These are phyloP conservation scores for Drosophila birchii DNA, from an alignment of 2,888 invertebrate species.

Conservation along the genomic window DNA sequence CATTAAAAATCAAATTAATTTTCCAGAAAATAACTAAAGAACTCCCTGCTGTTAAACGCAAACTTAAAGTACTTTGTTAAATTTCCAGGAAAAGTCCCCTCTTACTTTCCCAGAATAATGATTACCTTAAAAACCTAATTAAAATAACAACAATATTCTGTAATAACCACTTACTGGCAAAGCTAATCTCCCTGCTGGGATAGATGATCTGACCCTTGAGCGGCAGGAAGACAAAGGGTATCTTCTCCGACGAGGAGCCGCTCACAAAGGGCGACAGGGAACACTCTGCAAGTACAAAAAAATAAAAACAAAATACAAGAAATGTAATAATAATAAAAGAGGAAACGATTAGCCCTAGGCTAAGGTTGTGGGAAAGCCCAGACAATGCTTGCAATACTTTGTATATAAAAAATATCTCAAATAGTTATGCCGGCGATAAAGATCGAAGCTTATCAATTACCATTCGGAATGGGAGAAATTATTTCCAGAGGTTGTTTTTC, in stretches of 20 bases:
- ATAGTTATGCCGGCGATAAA: slow-evolving; percentile 52
- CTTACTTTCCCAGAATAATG: slow-evolving; percentile 3
- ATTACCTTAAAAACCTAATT: not conserved
- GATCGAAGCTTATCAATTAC: slow-evolving; percentile 63
- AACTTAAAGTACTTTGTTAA: not conserved
- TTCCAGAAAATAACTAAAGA: no score
- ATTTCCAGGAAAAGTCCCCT: not conserved
- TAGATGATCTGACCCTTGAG: slow-evolving; percentile 94
- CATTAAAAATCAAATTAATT: not conserved
- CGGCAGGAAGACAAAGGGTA: slow-evolving; percentile 94
- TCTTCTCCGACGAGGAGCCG: slow-evolving; percentile 90
- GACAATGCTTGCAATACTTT: slow-evolving; percentile 10
- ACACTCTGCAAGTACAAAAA: slow-evolving; percentile 87
- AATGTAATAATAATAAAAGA: slow-evolving; percentile 8
- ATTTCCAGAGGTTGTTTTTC: slow-evolving; percentile 37
- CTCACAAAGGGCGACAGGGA: slow-evolving; percentile 91
- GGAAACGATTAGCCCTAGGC: slow-evolving; percentile 25
- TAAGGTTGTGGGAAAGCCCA: slow-evolving; percentile 54
- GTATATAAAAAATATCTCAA: not conserved
- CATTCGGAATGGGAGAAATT: slow-evolving; percentile 23
- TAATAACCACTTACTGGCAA: slow-evolving; percentile 86
- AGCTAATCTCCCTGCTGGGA: slow-evolving; percentile 93
- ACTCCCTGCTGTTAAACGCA: not conserved
- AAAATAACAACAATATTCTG: not conserved
- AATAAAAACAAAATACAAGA: slow-evolving; percentile 12